Conservation (phyloP, 1,140 invertebrate genomes). For the Leptestheria dahalacensis region DNA sequence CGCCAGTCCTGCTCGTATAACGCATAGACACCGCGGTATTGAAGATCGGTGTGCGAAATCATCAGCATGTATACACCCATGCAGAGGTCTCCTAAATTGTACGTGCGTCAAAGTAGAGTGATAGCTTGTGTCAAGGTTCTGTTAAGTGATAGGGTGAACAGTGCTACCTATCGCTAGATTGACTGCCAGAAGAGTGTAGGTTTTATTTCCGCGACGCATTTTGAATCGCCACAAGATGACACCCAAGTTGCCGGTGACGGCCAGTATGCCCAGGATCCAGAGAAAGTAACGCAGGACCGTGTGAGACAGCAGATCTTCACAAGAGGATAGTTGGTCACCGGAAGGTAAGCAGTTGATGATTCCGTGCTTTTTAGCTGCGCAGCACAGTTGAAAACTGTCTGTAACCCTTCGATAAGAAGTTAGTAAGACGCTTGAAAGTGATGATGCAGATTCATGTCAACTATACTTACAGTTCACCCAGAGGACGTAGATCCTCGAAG, state of each 20-base stretch:
- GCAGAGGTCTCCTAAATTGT: conserved; percentile 28
- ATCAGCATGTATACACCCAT: conserved; percentile 40
- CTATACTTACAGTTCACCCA: conserved; percentile 29
- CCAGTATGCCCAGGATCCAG: conserved; percentile 47
- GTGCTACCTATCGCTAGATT: conserved; percentile 42
- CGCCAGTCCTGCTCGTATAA: conserved; percentile 36
- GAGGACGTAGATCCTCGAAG: background rate
- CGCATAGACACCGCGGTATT: conserved; percentile 37
- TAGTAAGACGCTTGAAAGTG: too few species aligned
- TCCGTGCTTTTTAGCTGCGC: conserved; percentile 29
- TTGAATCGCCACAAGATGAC: conserved; percentile 43
- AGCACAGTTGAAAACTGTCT: conserved; percentile 39
- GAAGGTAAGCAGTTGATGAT: conserved; percentile 29
- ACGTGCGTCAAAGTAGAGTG: background rate
- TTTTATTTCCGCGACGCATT: conserved; percentile 25
- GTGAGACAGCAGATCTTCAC: conserved; percentile 42
- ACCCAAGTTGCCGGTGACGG: conserved; percentile 42
- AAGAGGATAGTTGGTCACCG: conserved; percentile 39
- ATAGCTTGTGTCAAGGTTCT: background rate
- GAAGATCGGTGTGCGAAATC: conserved; percentile 35
- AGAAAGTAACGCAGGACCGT: conserved; percentile 37
- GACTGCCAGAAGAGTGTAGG: conserved; percentile 42
- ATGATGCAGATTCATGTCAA: too few species aligned
- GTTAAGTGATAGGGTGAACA: too few species aligned
- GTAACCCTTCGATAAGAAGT: too few species aligned